Base-by-base conservation (phyloP, 2,888 invertebrate species). In the Zygothrica quintamaculata region DNA sequence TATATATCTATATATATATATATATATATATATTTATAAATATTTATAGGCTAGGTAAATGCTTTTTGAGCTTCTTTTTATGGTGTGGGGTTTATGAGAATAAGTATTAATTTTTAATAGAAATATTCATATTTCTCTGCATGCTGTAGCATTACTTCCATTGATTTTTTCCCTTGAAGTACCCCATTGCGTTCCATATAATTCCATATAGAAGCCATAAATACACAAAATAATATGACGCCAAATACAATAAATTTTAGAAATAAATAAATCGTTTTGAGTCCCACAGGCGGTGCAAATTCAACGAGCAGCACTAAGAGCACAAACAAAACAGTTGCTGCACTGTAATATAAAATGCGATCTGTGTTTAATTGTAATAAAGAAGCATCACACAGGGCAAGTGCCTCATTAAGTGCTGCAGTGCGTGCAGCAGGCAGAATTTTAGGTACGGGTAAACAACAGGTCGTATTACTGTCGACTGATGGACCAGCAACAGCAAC, bases 151-250 rank as follows among this genome's bases (percentile, higher is more conserved):
- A 88, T 87, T 11, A 95, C 93, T 84, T 95, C 93, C 92, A 97
- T 94, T 0, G 94, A 94, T 52, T 93, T 92, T 84, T 94, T 93
- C 5, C 95, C 95, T n/a, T 96, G 94, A 77, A 94, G 92, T 11
- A 96, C 92, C 36, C 95, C 95, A 90, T 97, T 95, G 74, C 92
- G 92, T 90, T 97, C 97, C 69, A 96, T 95, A 72, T 93, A 93
- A 89, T 96, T 95, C 96, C 97, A 97, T 67, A 97, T 88, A 0
- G 95, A 93, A 26, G 94, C 95, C 96, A 96, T 96, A 71, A 96
- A 92, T 12, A 95, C 70, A 66, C 93, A 93, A 87, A 95, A 96
- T 48, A 95, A 92, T 74, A 94, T 92, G 15, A 94, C 80, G 8
- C 93, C 93, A 15, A 94, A 94, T 43, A 95, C 89, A 5, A 95